Evolutionary conservation across 2,113 vertebrate genomes (phyloP).

Genomic region (Malaclemys terrapin): DNA sequence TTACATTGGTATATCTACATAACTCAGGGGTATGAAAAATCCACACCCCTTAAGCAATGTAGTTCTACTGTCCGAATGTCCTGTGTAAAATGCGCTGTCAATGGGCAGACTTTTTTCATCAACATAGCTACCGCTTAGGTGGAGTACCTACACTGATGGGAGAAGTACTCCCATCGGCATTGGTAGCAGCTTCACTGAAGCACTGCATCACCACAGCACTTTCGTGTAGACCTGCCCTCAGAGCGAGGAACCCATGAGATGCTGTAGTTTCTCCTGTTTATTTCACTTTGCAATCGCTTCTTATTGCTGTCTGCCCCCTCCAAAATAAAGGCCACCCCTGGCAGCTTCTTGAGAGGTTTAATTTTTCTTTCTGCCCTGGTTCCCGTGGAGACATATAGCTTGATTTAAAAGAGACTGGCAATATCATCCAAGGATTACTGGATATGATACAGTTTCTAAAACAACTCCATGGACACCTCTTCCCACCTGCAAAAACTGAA

Average conservation of each 20-base stretch:
- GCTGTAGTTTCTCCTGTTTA: not conserved
- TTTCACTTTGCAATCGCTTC: rapidly evolving
- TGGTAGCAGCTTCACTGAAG: not conserved
- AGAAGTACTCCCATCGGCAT: not conserved
- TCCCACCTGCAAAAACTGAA: not conserved
- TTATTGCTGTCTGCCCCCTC: not conserved
- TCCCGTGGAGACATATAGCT: not conserved
- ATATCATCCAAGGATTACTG: not conserved
- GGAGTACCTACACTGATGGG: not conserved
- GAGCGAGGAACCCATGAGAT: not conserved
- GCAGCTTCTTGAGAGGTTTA: not conserved
- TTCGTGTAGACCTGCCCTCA: not conserved
- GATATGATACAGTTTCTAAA: not conserved
- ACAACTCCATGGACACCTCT: not conserved
- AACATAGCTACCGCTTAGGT: not conserved
- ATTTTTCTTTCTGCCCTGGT: not conserved
- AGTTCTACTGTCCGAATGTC: not conserved
- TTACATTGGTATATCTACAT: not conserved
- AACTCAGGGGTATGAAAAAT: not conserved
- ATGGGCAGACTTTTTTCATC: not conserved
- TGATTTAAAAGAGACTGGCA: rapidly evolving
- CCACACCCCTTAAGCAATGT: not conserved
- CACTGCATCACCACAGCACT: not conserved
- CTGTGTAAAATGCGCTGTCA: not conserved
- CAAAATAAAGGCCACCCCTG: not conserved